These are phyloP conservation scores for Nebria brevicollis DNA, from an alignment of 2,888 invertebrate species.

Conservation along the genomic window DNA sequence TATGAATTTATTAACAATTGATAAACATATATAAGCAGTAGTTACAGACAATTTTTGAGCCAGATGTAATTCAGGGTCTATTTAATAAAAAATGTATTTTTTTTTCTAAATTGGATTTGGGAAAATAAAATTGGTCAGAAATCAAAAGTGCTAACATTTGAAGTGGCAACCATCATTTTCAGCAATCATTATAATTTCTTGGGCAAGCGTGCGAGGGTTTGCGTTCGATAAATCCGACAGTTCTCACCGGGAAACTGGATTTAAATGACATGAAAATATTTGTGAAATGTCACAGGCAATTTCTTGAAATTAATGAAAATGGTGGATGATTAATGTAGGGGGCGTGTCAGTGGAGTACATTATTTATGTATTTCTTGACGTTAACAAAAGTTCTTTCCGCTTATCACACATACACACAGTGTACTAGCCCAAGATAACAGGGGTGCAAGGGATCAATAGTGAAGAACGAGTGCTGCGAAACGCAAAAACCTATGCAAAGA, in stretches of 20 bases:
- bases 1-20: not conserved
- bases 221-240: conserved; percentile 39
- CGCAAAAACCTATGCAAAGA: conserved; percentile 34
- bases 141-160: not conserved
- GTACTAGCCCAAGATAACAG: conserved; percentile 26
- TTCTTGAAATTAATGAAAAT: conserved; percentile 46
- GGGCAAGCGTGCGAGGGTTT: conserved; percentile 7
- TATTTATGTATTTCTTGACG: conserved; percentile 48
- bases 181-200: conserved; percentile 16
- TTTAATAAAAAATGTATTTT: no score
- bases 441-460: conserved; percentile 44
- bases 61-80: no score
- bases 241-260: conserved; percentile 37
- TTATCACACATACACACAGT: conserved; percentile 32
- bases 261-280: conserved; percentile 47
- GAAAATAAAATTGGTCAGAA: not conserved
- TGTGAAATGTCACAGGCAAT: conserved; percentile 47
- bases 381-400: conserved; percentile 45
- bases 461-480: conserved; percentile 33
- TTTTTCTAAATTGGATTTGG: not conserved
- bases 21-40: no score
- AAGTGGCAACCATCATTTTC: conserved; percentile 25
- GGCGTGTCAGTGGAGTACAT: conserved; percentile 45
- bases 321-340: conserved; percentile 43
- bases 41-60: no score